A percentile compares a stretch with the other conserved stretches of the same genome.
phyloP scores from a whole-genome alignment of 2,888 invertebrate species.

The Agrilus cyanescens region DNA sequence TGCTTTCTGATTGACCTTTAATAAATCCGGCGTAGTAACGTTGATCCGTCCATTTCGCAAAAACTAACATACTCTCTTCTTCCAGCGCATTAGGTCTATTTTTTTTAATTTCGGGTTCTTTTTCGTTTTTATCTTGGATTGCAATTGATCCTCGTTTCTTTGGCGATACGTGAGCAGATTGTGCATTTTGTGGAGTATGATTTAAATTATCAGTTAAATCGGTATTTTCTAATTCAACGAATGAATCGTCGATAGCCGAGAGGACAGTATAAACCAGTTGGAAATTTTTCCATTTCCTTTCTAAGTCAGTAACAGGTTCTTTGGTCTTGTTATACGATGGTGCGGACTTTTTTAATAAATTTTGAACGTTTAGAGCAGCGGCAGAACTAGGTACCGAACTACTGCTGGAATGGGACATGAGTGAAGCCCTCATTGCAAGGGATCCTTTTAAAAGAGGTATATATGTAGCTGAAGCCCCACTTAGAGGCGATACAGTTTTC shows the following conservation, averaged over 20 bases:
- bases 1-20: constrained; percentile 44
- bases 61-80: constrained; percentile 28
- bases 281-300: constrained; percentile 13
- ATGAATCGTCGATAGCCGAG: constrained; percentile 9
- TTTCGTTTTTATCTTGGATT: not conserved
- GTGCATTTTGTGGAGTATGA: constrained; percentile 1
- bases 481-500: constrained; percentile 11
- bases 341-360: not conserved
- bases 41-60: constrained; percentile 58
- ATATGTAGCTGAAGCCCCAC: constrained; percentile 3
- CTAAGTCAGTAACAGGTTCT: constrained; percentile 8
- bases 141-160: constrained; percentile 3
- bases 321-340: constrained; percentile 2
- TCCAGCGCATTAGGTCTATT: not conserved
- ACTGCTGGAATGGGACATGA: constrained; percentile 12
- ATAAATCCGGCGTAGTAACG: constrained; percentile 53
- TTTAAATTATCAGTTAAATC: not conserved
- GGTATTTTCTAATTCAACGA: constrained; percentile 1
- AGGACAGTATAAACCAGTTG: constrained; percentile 11
- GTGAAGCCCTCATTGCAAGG: constrained; percentile 5
- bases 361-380: constrained; percentile 6
- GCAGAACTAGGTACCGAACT: constrained; percentile 12
- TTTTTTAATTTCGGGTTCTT: not conserved
- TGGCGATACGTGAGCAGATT: not conserved
- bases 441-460: constrained; percentile 5